These are phyloP conservation scores for Kradibia gibbosae DNA, from an alignment of 1,140 invertebrate species.

Conservation along the genomic window DNA sequence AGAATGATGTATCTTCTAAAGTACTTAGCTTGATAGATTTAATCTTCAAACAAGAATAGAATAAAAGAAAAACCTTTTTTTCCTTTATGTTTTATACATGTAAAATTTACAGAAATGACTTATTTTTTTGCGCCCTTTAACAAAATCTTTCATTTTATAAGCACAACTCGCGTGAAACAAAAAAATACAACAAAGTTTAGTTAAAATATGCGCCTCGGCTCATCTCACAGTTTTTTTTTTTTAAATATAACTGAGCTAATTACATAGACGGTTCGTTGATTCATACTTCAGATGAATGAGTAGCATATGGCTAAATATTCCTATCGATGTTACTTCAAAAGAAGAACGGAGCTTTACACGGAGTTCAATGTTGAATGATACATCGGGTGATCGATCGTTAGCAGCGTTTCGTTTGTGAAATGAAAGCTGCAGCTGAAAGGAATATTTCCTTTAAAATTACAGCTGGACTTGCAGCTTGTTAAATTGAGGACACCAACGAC, in stretches of 20 bases:
- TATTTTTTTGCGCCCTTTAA: not conserved
- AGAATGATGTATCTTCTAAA: not conserved
- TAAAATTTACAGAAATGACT: not conserved
- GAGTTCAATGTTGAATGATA: not conserved
- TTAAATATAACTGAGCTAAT: constrained; percentile 12
- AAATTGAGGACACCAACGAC: not conserved
- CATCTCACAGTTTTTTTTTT: not conserved
- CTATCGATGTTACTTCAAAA: not conserved
- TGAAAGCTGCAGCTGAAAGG: not conserved
- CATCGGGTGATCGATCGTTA: not conserved
- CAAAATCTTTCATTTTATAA: not conserved
- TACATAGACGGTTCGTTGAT: not conserved
- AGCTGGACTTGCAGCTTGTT: not conserved
- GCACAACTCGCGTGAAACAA: not conserved
- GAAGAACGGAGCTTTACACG: not conserved
- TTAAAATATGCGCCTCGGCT: constrained; percentile 1
- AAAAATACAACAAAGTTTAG: not conserved
- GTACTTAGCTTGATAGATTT: not conserved
- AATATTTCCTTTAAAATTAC: not conserved
- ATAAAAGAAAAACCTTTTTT: not conserved
- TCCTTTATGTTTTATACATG: not conserved
- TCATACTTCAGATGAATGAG: not conserved
- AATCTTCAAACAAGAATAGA: not conserved
- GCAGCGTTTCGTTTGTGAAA: not conserved
- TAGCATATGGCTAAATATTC: no score